A percentile compares a stretch with the other conserved stretches of the same genome.
phyloP scores from a whole-genome alignment of 2,113 vertebrate genomes.

The Pipra filicauda region DNA sequence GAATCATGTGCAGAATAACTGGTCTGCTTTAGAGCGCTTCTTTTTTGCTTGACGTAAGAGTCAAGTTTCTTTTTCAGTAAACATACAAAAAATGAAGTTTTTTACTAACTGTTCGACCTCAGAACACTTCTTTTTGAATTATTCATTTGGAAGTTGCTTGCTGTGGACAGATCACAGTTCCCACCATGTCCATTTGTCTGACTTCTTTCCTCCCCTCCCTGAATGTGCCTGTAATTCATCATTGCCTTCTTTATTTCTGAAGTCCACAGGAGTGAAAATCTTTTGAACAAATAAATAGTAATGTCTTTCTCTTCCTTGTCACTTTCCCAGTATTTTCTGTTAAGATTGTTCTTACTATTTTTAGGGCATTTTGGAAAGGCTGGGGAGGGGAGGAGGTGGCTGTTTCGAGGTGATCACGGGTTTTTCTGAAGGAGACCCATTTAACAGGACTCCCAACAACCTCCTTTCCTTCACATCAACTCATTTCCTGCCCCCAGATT shows the following conservation, averaged over 20 bases:
- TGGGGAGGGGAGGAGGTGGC: not conserved
- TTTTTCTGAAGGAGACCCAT: not conserved
- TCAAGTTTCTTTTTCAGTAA: not conserved
- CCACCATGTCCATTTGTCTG: not conserved
- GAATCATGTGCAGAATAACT: not conserved
- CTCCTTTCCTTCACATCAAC: not conserved
- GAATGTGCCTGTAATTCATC: not conserved
- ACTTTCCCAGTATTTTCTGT: not conserved
- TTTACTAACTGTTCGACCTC: not conserved
- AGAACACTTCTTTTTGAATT: not conserved
- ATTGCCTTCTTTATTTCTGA: not conserved
- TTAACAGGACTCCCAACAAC: not conserved
- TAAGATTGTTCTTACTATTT: not conserved
- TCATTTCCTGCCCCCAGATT: not conserved
- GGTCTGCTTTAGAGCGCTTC: not conserved
- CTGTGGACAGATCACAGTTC: not conserved
- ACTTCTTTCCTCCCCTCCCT: not conserved
- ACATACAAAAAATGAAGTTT: not conserved
- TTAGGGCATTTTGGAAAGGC: not conserved
- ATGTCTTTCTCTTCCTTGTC: not conserved
- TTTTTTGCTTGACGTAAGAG: not conserved
- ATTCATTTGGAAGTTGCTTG: not conserved
- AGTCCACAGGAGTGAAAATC: not conserved
- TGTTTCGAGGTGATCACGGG: not conserved
- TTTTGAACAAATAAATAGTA: not conserved